phyloP scores from a whole-genome alignment of 2,888 invertebrate species.

The Parnassius smintheus region DNA sequence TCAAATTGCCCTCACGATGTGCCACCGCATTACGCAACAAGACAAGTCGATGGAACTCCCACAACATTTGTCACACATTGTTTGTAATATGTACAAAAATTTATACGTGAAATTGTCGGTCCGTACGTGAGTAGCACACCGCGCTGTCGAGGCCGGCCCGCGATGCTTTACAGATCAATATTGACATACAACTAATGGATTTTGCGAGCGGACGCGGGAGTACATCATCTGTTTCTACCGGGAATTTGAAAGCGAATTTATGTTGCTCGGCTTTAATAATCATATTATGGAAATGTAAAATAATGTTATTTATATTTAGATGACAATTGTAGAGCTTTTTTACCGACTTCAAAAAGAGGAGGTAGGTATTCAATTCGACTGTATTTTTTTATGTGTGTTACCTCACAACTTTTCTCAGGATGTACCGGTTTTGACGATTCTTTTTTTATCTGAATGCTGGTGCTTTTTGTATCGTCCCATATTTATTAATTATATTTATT shows the following conservation, averaged over 20 bases:
- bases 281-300: neutral
- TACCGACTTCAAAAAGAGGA: too few relatives aligned
- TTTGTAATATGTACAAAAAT: conserved; percentile 27
- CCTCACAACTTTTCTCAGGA: too few relatives aligned
- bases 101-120: conserved; percentile 27
- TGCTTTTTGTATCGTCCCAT: too few relatives aligned
- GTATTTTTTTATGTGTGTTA: too few relatives aligned
- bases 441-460: too few relatives aligned
- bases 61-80: conserved; percentile 27
- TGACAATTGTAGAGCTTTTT: too few relatives aligned
- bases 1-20: neutral
- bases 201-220: conserved; percentile 40
- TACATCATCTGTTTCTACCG: conserved; percentile 27
- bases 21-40: conserved; percentile 18
- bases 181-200: conserved; percentile 57
- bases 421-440: too few relatives aligned
- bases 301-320: too few relatives aligned
- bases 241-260: conserved; percentile 31
- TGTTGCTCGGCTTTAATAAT: neutral
- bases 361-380: too few relatives aligned
- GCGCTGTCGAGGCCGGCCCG: conserved; percentile 23
- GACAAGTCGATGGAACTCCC: conserved; percentile 6
- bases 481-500: too few relatives aligned
- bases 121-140: conserved; percentile 15
- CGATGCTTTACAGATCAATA: conserved; percentile 42